Evolutionary conservation across 2,113 vertebrate species (phyloP).

Genomic region (Pseudopodoces humilis): DNA sequence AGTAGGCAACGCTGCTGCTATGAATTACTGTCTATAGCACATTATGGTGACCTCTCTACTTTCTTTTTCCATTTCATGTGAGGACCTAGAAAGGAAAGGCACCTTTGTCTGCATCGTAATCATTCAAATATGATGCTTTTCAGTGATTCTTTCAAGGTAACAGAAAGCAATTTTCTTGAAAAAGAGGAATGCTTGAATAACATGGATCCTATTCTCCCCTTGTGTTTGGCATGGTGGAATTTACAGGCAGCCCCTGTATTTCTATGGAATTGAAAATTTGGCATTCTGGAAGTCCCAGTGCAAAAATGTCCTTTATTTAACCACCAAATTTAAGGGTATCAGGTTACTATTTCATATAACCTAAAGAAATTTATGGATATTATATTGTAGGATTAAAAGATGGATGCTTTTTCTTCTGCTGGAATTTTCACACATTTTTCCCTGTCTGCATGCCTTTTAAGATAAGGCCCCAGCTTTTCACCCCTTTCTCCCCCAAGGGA

Average conservation of each 20-base stretch:
- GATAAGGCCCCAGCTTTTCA: background rate
- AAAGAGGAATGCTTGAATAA: background rate
- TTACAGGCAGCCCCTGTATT: background rate
- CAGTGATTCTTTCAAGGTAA: background rate
- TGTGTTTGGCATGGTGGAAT: background rate
- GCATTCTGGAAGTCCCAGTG: background rate
- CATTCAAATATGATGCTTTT: background rate
- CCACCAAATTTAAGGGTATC: background rate
- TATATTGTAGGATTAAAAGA: background rate
- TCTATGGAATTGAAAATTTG: background rate
- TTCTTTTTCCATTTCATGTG: background rate
- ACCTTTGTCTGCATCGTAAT: background rate
- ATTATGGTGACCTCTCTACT: background rate
- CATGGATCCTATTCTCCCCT: background rate
- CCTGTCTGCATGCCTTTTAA: background rate
- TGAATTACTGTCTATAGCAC: background rate
- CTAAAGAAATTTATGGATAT: background rate
- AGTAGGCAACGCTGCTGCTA: background rate
- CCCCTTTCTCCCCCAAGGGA: background rate
- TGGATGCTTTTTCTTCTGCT: background rate
- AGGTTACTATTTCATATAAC: background rate
- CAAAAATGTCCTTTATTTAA: background rate
- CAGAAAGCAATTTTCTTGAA: background rate
- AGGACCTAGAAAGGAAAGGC: background rate
- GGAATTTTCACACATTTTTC: background rate